Evolutionary conservation across 2,888 invertebrate species (phyloP).

Genomic region (Drosophila pseudotakahashii): DNA sequence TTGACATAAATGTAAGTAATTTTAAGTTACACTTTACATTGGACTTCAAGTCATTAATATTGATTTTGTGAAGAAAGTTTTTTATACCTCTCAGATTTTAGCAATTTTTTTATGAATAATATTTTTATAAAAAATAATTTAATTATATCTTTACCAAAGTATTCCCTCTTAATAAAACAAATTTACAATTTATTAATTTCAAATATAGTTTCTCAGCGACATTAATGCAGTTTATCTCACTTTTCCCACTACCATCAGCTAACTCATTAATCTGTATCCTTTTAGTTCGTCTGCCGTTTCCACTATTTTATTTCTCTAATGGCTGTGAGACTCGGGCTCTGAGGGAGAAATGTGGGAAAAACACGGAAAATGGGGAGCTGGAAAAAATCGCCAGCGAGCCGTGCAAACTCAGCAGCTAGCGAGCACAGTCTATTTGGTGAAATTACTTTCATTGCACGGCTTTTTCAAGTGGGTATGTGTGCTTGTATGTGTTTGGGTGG

Average conservation of each 20-base stretch:
- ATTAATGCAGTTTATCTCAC: slow-evolving; percentile 2
- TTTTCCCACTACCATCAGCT: slow-evolving; percentile 13
- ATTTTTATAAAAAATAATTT: neutral
- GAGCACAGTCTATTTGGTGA: slow-evolving; percentile 69
- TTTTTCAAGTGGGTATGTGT: slow-evolving; percentile 56
- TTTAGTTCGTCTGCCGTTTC: slow-evolving; percentile 12
- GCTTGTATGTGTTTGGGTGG: slow-evolving; percentile 10
- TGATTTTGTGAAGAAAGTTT: no score
- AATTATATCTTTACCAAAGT: neutral
- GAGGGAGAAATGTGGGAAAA: neutral
- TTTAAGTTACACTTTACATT: neutral
- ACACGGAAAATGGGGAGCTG: neutral
- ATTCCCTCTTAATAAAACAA: no score
- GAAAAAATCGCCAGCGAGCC: slow-evolving; percentile 49
- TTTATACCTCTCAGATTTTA: no score
- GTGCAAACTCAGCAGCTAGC: slow-evolving; percentile 48
- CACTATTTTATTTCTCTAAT: slow-evolving; percentile 34
- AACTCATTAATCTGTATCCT: slow-evolving; percentile 41
- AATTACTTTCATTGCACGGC: slow-evolving; percentile 80
- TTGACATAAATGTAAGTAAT: neutral
- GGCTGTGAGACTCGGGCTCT: slow-evolving; percentile 9
- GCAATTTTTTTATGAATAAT: no score
- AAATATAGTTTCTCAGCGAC: neutral
- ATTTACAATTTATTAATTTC: neutral
- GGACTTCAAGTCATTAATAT: no score